A percentile compares a stretch with the other conserved stretches of the same genome.
Evolutionary conservation across 2,113 vertebrate genomes (phyloP).

Genomic region (Diglossa brunneiventris): DNA sequence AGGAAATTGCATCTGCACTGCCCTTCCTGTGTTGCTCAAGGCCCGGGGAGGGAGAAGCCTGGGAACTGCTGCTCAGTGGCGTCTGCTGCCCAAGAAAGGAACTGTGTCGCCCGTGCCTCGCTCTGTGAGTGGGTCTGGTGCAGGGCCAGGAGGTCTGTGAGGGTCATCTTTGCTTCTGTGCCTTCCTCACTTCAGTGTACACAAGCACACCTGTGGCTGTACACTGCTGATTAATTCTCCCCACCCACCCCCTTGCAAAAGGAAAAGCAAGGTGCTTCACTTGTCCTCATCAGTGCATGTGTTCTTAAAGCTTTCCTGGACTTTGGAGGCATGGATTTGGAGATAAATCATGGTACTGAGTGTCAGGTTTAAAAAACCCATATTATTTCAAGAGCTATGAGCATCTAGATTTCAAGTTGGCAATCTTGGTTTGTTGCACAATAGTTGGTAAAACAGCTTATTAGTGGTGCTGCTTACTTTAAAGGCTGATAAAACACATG

Average conservation of each 20-base stretch:
- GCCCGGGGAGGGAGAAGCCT: not conserved
- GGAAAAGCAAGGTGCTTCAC: not conserved
- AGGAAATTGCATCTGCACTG: not conserved
- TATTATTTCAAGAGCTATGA: not conserved
- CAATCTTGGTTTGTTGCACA: not conserved
- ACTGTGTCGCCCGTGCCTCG: accelerated
- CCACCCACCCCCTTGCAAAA: accelerated
- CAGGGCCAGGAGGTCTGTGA: not conserved
- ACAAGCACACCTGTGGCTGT: accelerated
- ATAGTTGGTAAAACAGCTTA: not conserved
- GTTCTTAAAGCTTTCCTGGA: not conserved
- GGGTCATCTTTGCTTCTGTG: not conserved
- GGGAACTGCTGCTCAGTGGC: accelerated
- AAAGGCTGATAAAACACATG: accelerated
- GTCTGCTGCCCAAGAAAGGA: not conserved
- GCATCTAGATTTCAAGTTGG: not conserved
- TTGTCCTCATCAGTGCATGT: accelerated
- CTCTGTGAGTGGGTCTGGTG: not conserved
- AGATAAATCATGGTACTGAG: not conserved
- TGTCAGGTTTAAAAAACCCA: not conserved
- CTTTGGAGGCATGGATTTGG: not conserved
- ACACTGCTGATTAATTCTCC: not conserved
- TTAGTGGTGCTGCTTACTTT: not conserved
- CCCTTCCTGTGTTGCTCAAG: slow-evolving; percentile 40
- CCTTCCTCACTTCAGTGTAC: not conserved